These are phyloP conservation scores for Lipotes vexillifer DNA, from an alignment of 2,113 vertebrate genomes.

Conservation along the genomic window DNA sequence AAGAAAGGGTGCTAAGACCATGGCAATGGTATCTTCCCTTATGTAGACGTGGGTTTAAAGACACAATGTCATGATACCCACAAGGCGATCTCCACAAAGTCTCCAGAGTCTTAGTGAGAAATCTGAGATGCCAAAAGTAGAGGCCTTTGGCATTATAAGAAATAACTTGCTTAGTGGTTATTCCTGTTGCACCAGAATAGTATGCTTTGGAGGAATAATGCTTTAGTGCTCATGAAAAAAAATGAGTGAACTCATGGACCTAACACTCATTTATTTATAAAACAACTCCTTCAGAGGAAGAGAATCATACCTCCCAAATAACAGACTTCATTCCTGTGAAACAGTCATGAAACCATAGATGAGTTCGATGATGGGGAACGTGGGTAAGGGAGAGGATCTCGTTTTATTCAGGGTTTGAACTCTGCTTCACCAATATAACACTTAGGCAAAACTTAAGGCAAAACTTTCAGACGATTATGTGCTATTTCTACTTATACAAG, in stretches of 20 bases:
- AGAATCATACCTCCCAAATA: neutral
- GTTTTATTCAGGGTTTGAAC: neutral
- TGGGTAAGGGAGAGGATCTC: fast-evolving
- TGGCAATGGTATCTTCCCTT: neutral
- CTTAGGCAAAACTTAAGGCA: neutral
- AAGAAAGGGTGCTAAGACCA: neutral
- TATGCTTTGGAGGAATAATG: neutral
- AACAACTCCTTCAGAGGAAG: neutral
- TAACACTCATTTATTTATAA: slow-evolving; percentile 10
- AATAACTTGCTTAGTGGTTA: slow-evolving; percentile 1
- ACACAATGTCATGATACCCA: neutral
- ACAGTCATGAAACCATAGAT: neutral
- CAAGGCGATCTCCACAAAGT: neutral
- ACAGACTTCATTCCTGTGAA: neutral
- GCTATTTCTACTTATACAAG: neutral
- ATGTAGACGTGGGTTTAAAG: neutral
- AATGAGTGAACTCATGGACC: neutral
- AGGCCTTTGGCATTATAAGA: neutral
- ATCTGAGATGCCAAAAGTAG: neutral
- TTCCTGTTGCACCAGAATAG: neutral
- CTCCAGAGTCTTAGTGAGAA: neutral
- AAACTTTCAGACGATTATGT: neutral
- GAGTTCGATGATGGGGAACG: neutral
- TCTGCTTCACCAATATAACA: neutral
- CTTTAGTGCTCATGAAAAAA: neutral